Percentiles rank a stretch among this genome's conserved stretches.
Conservation (phyloP, 2,113 vertebrate species). For the Benitochromis conjunctus region DNA sequence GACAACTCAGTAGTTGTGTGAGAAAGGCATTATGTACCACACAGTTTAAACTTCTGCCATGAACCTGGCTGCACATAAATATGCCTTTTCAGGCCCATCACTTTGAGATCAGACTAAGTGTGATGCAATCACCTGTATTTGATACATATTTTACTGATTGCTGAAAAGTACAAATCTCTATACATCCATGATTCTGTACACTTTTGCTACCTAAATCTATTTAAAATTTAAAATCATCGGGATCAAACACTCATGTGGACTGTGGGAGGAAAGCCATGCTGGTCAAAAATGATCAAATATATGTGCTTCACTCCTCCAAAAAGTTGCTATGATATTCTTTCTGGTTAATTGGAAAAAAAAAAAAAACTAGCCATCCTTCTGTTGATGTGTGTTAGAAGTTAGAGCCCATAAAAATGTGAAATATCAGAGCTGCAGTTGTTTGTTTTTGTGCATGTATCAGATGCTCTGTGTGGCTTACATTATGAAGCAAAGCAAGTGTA, state of each 20-base stretch:
- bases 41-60: not conserved
- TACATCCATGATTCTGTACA: not conserved
- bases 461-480: not conserved
- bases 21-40: not conserved
- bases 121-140: not conserved
- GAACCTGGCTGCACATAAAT: not conserved
- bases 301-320: not conserved
- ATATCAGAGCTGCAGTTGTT: not conserved
- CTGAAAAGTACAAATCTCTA: not conserved
- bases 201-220: accelerated
- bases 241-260: not conserved
- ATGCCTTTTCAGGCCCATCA: not conserved
- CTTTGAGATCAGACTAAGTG: not conserved
- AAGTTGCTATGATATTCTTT: not conserved
- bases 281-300: not conserved
- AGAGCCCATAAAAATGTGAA: not conserved
- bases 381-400: not conserved
- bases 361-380: accelerated
- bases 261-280: not conserved
- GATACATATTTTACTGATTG: not conserved
- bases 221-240: not conserved
- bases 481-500: not conserved
- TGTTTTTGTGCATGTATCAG: not conserved
- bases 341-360: not conserved
- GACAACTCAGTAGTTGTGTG: not conserved